Evolutionary conservation across 2,113 vertebrate genomes (phyloP), one percentile per base, ranked within the genome.

Genomic region (Odocoileus virginianus): DNA sequence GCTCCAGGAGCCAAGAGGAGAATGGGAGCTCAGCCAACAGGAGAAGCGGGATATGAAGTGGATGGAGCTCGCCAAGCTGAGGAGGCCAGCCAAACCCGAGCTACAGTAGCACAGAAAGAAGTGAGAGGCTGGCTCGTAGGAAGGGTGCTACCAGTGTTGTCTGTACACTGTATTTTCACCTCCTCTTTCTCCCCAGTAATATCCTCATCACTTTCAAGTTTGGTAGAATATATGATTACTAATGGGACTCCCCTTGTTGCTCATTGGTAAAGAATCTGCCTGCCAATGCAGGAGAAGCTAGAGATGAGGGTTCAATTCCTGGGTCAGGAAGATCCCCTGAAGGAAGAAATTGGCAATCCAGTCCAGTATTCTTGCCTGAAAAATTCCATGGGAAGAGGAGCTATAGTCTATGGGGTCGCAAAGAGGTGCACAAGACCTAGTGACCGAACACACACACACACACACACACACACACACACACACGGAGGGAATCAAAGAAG

Each of bases 21-120:
- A 94, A 95, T 97, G 98, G 98, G 99, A 98, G 21, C 93, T 57
- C 0, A 0, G 98, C 98, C 98, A 99, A 98, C 95, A 98, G 98
- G 98, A 98, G 98, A 98, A 98, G 98, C 97, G 94, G 97, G 98
- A 98, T 98, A 98, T 97, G 98, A 98, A 98, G 97, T 98, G 94
- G 94, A 89, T 97, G 0, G 0, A 92, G 91, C 83, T 89, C 95
- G 98, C 98, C 98, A 99, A 98, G 98, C 94, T 96, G 58, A 96
- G 97, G 97, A 98, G 92, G 90, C 97, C 84, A 84, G 98, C 98
- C 98, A 98, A 98, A 88, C 97, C 97, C 97, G 91, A 98, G 98
- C 98, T 95, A 92, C 96, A 78, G 98, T 91, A 98, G 98, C 97
- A 87, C 60, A 97, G 95, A 87, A 95, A 96, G 97, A 97, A 98